A percentile compares a stretch with the other conserved stretches of the same genome.
Evolutionary conservation across 2,113 vertebrate genomes (phyloP).

Genomic region (Heliornis fulica): DNA sequence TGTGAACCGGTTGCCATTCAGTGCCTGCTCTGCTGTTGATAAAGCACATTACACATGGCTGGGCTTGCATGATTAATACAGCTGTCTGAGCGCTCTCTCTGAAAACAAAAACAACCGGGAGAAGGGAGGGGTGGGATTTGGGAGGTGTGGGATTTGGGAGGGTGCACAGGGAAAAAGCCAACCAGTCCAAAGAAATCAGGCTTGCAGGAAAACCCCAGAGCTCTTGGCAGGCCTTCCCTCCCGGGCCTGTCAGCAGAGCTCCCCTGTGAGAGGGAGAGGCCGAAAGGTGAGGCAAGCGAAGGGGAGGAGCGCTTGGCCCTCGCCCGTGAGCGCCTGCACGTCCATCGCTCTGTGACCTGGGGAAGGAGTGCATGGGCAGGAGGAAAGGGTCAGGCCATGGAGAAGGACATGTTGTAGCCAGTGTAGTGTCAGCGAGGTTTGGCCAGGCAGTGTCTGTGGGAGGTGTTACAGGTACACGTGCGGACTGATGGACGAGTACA

Average conservation of each 20-base stretch:
- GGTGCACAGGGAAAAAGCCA: not conserved
- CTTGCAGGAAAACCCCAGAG: constrained; percentile 15
- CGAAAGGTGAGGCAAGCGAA: not conserved
- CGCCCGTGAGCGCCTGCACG: not conserved
- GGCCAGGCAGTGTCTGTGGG: not conserved
- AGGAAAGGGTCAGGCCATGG: not conserved
- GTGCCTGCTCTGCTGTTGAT: constrained; percentile 74
- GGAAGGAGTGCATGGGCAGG: not conserved
- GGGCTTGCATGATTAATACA: constrained; percentile 78
- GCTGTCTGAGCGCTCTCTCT: constrained; percentile 64
- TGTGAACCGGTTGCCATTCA: constrained; percentile 67
- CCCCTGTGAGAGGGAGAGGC: not conserved
- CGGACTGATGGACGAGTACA: not conserved
- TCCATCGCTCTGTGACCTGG: not conserved
- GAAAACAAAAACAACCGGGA: constrained; percentile 66
- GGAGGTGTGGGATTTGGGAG: not conserved
- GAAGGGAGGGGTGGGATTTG: constrained; percentile 2
- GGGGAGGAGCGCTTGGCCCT: fast-evolving
- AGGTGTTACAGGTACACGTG: not conserved
- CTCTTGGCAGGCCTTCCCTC: not conserved
- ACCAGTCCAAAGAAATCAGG: constrained; percentile 35
- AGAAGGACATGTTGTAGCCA: not conserved
- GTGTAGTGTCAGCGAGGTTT: not conserved
- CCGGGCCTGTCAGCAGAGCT: not conserved
- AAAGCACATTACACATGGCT: constrained; percentile 79